These are phyloP conservation scores for Siniperca knerii DNA, from an alignment of 2,113 vertebrate species.

Conservation along the genomic window DNA sequence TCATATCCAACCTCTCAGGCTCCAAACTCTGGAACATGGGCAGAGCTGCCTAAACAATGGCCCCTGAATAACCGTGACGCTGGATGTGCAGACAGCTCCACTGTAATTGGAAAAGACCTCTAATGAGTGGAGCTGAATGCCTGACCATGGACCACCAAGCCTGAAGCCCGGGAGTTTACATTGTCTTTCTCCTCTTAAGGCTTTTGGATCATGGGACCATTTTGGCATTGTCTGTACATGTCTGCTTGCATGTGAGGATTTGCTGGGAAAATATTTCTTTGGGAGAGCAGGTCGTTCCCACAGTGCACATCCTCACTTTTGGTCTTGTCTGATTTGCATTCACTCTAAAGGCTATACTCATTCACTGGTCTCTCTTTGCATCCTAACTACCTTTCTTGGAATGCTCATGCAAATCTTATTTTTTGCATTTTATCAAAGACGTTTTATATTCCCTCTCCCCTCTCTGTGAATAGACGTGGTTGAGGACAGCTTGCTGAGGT, in stretches of 20 bases:
- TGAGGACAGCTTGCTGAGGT: conserved; percentile 52
- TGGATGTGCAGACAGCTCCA: conserved; percentile 49
- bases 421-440: conserved; percentile 39
- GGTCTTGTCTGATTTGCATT: conserved; percentile 64
- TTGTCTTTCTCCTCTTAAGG: conserved; percentile 54
- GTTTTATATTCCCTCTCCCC: conserved; percentile 26
- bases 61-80: conserved; percentile 51
- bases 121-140: conserved; percentile 64
- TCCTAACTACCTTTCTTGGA: conserved; percentile 46
- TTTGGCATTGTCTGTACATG: conserved; percentile 32
- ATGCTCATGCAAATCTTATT: conserved; percentile 16
- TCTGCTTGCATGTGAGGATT: conserved; percentile 36
- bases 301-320: conserved; percentile 46
- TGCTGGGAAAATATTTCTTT: conserved; percentile 33
- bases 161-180: conserved; percentile 43
- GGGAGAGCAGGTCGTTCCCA: conserved; percentile 51
- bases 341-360: conserved; percentile 41
- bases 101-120: conserved; percentile 65
- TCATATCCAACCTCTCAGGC: conserved; percentile 37
- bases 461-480: conserved; percentile 11
- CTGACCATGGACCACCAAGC: conserved; percentile 46
- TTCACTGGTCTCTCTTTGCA: conserved; percentile 42
- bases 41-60: conserved; percentile 57
- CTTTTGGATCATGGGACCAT: conserved; percentile 26
- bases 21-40: conserved; percentile 50